A percentile compares a stretch with the other conserved stretches of the same genome.
Evolutionary conservation across 2,888 invertebrate genomes (phyloP).

Genomic region (Scaptomyza tumidula): DNA sequence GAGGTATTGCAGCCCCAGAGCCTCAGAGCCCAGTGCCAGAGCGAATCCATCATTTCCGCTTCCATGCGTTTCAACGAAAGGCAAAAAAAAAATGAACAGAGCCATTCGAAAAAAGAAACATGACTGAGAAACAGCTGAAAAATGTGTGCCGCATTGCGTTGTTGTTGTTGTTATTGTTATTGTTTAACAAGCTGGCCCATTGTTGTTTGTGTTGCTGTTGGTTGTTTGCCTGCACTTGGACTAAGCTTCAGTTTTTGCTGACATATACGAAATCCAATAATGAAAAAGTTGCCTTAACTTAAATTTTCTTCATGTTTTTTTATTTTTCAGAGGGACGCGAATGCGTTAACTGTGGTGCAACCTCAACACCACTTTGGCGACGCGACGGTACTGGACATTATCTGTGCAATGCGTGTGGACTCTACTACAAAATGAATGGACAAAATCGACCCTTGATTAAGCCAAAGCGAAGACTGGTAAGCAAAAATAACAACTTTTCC

Average conservation of each 20-base stretch:
- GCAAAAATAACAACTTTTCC: slow-evolving; percentile 84
- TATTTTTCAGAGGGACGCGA: slow-evolving; percentile 94
- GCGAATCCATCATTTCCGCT: slow-evolving; percentile 85
- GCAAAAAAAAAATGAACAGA: slow-evolving; percentile 34
- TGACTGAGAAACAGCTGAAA: slow-evolving; percentile 74
- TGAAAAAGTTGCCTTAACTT: neutral
- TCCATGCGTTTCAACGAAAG: slow-evolving; percentile 79
- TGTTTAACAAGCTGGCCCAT: slow-evolving; percentile 52
- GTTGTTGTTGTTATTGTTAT: slow-evolving; percentile 39
- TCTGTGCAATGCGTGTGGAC: slow-evolving; percentile 99
- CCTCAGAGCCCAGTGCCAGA: slow-evolving; percentile 51
- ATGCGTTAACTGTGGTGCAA: slow-evolving; percentile 99
- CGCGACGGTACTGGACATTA: slow-evolving; percentile 99
- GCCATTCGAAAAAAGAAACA: slow-evolving; percentile 17
- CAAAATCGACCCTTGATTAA: slow-evolving; percentile 99
- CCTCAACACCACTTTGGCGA: slow-evolving; percentile 97
- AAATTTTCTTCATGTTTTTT: neutral
- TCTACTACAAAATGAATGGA: slow-evolving; percentile 99
- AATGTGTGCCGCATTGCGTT: slow-evolving; percentile 52
- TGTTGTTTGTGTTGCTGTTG: slow-evolving; percentile 34
- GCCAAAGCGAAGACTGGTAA: slow-evolving; percentile 99
- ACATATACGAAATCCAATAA: neutral
- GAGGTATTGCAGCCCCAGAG: slow-evolving; percentile 33
- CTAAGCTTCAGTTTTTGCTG: slow-evolving; percentile 21
- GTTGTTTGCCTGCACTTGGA: slow-evolving; percentile 43